Conservation (phyloP, 1,140 invertebrate genomes). For the Maniola jurtina region DNA sequence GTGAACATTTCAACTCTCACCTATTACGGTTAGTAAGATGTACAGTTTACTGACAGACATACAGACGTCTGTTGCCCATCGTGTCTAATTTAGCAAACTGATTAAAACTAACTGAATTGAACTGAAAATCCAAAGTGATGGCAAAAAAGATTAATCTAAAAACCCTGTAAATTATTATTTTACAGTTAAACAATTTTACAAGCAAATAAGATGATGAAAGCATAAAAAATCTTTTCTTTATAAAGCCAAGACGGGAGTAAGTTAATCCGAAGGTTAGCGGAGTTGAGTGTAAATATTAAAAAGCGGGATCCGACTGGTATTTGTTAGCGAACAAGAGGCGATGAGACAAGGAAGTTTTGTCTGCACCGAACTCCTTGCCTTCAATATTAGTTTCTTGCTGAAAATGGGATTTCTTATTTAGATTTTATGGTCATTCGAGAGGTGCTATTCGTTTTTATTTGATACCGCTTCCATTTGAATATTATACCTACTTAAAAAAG, state of each 20-base stretch:
- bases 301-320: background rate
- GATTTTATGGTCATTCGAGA: background rate
- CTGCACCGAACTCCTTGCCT: background rate
- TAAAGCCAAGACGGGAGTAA: background rate
- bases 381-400: background rate
- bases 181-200: background rate
- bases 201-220: background rate
- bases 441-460: background rate
- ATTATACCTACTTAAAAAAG: too few relatives aligned
- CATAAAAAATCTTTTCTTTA: background rate
- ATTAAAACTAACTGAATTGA: too few relatives aligned
- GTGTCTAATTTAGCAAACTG: too few relatives aligned
- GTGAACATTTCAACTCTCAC: too few relatives aligned
- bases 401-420: background rate
- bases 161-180: too few relatives aligned
- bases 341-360: background rate
- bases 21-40: too few relatives aligned
- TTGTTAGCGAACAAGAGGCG: background rate
- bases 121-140: too few relatives aligned
- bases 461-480: too few relatives aligned
- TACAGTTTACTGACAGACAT: too few relatives aligned
- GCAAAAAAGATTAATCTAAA: too few relatives aligned
- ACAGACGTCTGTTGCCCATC: too few relatives aligned
- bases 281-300: slow-evolving; percentile 7
- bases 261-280: slow-evolving; percentile 1